Evolutionary conservation across 2,797 vertebrate genomes (phyloP), one percentile per base, ranked within the genome.

Genomic region (Gadopsis bispinosus): DNA sequence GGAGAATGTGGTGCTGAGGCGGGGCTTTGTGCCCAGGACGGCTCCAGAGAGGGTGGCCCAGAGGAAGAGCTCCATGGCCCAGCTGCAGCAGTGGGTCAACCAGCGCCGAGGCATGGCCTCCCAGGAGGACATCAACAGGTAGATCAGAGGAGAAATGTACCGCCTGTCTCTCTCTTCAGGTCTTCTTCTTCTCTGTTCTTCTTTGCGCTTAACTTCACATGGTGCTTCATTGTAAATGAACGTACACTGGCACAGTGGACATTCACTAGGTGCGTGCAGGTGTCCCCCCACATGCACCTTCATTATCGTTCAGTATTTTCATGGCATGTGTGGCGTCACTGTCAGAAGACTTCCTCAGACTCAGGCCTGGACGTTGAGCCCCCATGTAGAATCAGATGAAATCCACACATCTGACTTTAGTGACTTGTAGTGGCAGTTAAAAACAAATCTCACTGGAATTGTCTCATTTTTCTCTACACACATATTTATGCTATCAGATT

Each of bases 81-180:
- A 99, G 91, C 94, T 99, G 39, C 98, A 99, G 90, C 97, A 98
- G 85, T 99, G 98, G 98, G 97, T 99, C 61, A 98, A 98, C 93
- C 95, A 97, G 12, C 95, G 97, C 1, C 93, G 96, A 2, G 94
- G 92, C 10, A 33, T 94, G 11, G 79, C 87, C 1, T 91, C 95
- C 0, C 93, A 95, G 0, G 97, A 98, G 35, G 97, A 97, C 77
- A 88, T 97, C 65, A 94, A 92, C 88, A 99, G 97, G 97, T 99
- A 91, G 80, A 92, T 31, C 0, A 65, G 8, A 4, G 11, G 22
- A 43, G 8, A 53, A 7, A 6, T 39, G 14, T 19, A 47, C 53
- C 12, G 20, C 1, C 20, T 12, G 1, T 22, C 6, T 47, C 5
- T 11, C 8, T n/a, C n/a, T n/a, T 58, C 7, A 9, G 37, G 14